phyloP scores from a whole-genome alignment of 2,113 vertebrate genomes.

The Paraplagusia blochii region DNA sequence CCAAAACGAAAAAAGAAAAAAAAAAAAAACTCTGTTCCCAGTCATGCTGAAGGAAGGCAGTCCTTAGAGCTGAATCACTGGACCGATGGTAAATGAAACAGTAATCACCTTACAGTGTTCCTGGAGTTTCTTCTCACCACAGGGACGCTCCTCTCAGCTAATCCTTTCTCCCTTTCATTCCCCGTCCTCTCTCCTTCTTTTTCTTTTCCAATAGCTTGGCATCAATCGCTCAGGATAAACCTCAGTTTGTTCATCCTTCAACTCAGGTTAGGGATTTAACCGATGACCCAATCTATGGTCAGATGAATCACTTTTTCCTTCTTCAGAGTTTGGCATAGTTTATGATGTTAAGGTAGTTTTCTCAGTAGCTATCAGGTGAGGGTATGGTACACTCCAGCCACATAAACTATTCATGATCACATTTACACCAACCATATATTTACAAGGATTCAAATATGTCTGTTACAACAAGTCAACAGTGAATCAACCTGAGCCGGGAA shows the following conservation, averaged over 20 bases:
- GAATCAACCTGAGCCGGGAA: no score
- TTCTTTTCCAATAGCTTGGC: constrained; percentile 17
- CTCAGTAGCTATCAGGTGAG: no score
- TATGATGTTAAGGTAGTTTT: no score
- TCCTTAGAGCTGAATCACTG: constrained; percentile 76
- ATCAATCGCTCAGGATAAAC: constrained; percentile 11
- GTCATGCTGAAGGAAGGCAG: constrained; percentile 60
- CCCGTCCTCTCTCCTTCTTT: constrained; percentile 2
- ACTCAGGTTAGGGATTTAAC: neutral
- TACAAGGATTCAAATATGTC: no score
- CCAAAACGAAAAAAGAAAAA: neutral
- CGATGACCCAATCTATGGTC: no score
- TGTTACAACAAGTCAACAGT: no score
- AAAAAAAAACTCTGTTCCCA: constrained; percentile 21
- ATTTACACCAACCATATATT: no score
- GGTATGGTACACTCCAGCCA: no score
- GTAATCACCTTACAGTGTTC: constrained; percentile 83
- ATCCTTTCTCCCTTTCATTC: constrained; percentile 61
- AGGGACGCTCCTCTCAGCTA: constrained; percentile 70
- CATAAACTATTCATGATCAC: no score
- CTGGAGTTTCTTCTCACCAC: constrained; percentile 60
- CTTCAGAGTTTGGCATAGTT: no score
- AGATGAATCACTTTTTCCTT: no score
- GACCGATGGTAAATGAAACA: constrained; percentile 75
- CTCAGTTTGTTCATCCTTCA: constrained; percentile 13